phyloP scores from a whole-genome alignment of 2,888 invertebrate genomes.

The Machimus rusticus region DNA sequence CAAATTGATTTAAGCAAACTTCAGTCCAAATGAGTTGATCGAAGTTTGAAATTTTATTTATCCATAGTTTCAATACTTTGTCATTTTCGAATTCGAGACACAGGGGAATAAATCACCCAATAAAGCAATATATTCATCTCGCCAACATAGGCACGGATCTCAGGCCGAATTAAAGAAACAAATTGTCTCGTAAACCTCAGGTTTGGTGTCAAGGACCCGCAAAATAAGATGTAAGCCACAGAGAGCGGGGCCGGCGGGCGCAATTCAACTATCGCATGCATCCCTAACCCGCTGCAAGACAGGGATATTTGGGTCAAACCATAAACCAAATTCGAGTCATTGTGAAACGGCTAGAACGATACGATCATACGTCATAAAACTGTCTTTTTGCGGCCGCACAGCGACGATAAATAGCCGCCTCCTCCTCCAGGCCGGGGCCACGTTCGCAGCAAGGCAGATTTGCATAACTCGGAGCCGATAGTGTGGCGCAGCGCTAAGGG shows the following conservation, averaged over 20 bases:
- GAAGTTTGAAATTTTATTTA: background rate
- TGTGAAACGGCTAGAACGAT: conserved; percentile 6
- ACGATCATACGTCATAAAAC: conserved; percentile 22
- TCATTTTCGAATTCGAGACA: background rate
- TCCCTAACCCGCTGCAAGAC: background rate
- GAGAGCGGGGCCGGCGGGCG: background rate
- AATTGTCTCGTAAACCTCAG: conserved; percentile 3
- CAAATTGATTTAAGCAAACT: background rate
- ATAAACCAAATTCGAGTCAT: conserved; percentile 16
- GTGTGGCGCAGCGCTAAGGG: background rate
- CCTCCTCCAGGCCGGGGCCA: background rate
- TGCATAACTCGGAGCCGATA: background rate
- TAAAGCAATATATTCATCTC: background rate
- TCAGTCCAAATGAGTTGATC: background rate
- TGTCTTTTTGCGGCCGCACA: background rate
- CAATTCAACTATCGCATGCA: background rate
- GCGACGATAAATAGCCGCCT: background rate
- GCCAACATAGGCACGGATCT: background rate
- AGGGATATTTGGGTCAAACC: conserved; percentile 15
- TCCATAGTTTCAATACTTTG: background rate
- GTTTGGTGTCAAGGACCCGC: background rate
- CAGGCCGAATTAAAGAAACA: background rate
- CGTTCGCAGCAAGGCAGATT: background rate
- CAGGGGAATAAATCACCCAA: background rate
- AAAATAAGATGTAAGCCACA: background rate